Conservation (phyloP, 1,140 invertebrate genomes). For the Drosophila watanabei region DNA sequence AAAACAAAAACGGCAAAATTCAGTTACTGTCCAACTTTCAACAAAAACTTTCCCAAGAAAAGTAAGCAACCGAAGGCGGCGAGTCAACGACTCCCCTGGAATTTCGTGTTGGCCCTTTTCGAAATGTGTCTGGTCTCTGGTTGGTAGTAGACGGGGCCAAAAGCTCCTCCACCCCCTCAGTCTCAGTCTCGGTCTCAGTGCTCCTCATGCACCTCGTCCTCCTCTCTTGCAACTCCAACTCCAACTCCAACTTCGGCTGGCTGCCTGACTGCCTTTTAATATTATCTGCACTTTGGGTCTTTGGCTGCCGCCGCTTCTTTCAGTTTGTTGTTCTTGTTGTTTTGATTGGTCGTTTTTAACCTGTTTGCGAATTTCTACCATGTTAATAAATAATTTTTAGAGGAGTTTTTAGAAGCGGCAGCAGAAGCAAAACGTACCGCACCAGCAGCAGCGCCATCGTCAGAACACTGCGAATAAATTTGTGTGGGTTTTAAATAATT, state of each 20-base stretch:
- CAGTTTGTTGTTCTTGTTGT: slow-evolving; percentile 63
- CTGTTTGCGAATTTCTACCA: slow-evolving; percentile 84
- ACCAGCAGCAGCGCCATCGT: slow-evolving; percentile 54
- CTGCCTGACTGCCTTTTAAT: slow-evolving; percentile 81
- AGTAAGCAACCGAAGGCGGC: slow-evolving; percentile 67
- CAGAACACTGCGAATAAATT: slow-evolving; percentile 17
- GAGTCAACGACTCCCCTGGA: slow-evolving; percentile 82
- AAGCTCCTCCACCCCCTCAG: slow-evolving; percentile 37
- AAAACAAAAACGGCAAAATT: slow-evolving; percentile 54
- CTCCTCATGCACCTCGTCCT: slow-evolving; percentile 1
- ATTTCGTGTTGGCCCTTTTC: slow-evolving; percentile 84
- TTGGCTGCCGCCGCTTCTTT: slow-evolving; percentile 72
- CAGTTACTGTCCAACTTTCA: slow-evolving; percentile 72
- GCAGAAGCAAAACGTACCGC: slow-evolving; percentile 72
- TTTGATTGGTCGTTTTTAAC: slow-evolving; percentile 83
- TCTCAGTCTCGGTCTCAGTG: neutral
- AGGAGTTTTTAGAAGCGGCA: slow-evolving; percentile 70
- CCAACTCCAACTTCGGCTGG: slow-evolving; percentile 24
- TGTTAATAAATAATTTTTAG: slow-evolving; percentile 85
- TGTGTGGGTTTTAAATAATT: too few species aligned
- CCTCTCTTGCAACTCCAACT: slow-evolving; percentile 40
- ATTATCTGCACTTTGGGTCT: slow-evolving; percentile 82
- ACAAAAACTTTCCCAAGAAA: slow-evolving; percentile 84
- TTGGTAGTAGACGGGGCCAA: slow-evolving; percentile 49
- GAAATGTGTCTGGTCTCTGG: slow-evolving; percentile 78